Conservation (phyloP, 2,888 invertebrate genomes). For the Acanthoscelides obtectus region DNA sequence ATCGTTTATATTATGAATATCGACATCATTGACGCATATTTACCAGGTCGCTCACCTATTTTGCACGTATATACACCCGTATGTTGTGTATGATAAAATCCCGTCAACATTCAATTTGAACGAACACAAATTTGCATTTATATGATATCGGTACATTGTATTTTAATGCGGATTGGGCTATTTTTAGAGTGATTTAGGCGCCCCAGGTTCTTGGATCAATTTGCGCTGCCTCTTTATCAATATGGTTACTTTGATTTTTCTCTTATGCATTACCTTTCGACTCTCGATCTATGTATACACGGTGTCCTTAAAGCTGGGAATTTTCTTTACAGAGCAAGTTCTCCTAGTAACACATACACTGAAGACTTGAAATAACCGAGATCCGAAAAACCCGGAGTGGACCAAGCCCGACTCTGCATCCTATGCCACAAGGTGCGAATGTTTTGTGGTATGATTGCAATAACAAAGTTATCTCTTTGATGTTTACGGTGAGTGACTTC, state of each 20-base stretch:
- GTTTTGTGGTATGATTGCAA: too few relatives aligned
- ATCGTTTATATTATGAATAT: background rate
- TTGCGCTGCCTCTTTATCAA: background rate
- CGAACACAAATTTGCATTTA: constrained; percentile 17
- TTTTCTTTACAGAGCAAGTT: too few relatives aligned
- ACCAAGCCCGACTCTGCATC: too few relatives aligned
- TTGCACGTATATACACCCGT: background rate
- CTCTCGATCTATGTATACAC: too few relatives aligned
- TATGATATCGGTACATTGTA: constrained; percentile 17
- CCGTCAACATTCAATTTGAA: constrained; percentile 17
- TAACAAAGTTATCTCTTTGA: too few relatives aligned
- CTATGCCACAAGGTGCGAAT: too few relatives aligned
- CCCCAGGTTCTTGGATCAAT: constrained; percentile 14
- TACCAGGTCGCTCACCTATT: background rate
- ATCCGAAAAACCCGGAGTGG: too few relatives aligned
- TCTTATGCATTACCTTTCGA: too few relatives aligned
- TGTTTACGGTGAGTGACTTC: too few relatives aligned
- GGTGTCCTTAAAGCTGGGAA: too few relatives aligned
- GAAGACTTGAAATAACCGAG: too few relatives aligned
- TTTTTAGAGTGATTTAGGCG: constrained; percentile 11
- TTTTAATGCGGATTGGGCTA: constrained; percentile 14
- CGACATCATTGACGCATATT: background rate
- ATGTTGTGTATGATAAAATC: constrained; percentile 14
- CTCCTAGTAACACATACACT: too few relatives aligned
- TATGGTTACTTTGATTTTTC: background rate